Percentiles rank a stretch among this genome's conserved stretches.
Evolutionary conservation across 2,797 vertebrate species (phyloP).

Genomic region (Geotrypetes seraphini): DNA sequence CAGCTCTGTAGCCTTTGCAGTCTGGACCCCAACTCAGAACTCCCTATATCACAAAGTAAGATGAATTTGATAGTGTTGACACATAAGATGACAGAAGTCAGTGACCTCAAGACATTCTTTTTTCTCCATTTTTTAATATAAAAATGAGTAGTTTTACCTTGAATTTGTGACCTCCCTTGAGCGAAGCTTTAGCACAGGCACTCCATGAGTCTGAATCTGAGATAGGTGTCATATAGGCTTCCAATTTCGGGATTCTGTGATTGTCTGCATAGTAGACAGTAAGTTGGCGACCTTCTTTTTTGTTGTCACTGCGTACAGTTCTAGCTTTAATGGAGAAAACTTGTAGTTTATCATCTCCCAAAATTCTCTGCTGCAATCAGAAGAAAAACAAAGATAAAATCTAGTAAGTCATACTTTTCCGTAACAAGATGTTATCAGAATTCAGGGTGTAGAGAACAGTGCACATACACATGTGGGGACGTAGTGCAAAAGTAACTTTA

Average conservation of each 20-base stretch:
- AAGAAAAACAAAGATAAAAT: neutral
- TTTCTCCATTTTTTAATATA: too few relatives aligned
- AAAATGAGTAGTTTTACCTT: conserved; percentile 58
- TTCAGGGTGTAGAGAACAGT: too few relatives aligned
- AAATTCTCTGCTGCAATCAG: conserved; percentile 44
- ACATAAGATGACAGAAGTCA: too few relatives aligned
- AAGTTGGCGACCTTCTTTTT: conserved; percentile 58
- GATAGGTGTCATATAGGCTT: conserved; percentile 59
- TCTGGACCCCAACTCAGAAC: conserved; percentile 62
- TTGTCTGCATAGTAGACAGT: conserved; percentile 51
- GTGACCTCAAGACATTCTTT: too few relatives aligned
- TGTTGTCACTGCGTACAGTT: conserved; percentile 47
- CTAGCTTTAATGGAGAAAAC: conserved; percentile 46
- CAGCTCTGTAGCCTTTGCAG: conserved; percentile 57
- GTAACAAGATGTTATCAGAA: too few relatives aligned
- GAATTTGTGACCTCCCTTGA: conserved; percentile 63
- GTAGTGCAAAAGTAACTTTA: too few relatives aligned
- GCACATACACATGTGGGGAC: too few relatives aligned
- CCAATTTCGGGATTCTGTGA: conserved; percentile 39
- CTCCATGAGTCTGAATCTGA: conserved; percentile 58
- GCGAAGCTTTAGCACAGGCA: conserved; percentile 60
- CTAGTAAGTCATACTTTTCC: too few relatives aligned
- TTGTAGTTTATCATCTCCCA: conserved; percentile 46
- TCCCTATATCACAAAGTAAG: conserved; percentile 35
- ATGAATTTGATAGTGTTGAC: neutral